These are phyloP conservation scores for Leucozona laternaria DNA, from an alignment of 2,888 invertebrate species.

Conservation along the genomic window DNA sequence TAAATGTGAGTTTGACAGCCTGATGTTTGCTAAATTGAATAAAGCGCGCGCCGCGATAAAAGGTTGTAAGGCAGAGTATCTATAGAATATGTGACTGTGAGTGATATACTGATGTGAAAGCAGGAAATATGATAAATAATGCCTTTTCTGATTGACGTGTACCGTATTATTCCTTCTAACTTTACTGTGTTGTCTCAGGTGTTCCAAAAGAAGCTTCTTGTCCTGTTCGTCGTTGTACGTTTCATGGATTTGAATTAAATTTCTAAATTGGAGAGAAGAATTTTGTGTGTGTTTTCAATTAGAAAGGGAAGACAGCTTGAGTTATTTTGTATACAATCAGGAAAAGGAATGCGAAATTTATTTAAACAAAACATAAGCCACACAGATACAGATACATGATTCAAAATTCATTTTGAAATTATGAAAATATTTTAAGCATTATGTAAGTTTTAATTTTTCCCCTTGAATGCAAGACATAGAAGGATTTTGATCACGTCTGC, in stretches of 20 bases:
- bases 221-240: background rate
- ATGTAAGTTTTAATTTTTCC: too few relatives aligned
- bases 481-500: too few relatives aligned
- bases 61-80: background rate
- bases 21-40: conserved; percentile 4
- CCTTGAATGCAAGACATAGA: too few relatives aligned
- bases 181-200: background rate
- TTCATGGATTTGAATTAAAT: background rate
- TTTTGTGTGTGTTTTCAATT: too few relatives aligned
- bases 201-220: background rate
- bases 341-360: too few relatives aligned
- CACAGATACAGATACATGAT: too few relatives aligned
- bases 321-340: too few relatives aligned
- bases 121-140: background rate
- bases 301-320: too few relatives aligned
- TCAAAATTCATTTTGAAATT: too few relatives aligned
- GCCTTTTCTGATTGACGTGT: background rate
- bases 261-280: background rate
- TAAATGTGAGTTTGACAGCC: background rate
- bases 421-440: too few relatives aligned
- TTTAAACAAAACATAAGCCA: too few relatives aligned
- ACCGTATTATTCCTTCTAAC: background rate
- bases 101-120: background rate
- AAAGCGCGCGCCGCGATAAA: background rate
- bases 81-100: background rate